A percentile compares a stretch with the other conserved stretches of the same genome.
Conservation (phyloP, 2,888 invertebrate species). For the Anodontia alba region DNA sequence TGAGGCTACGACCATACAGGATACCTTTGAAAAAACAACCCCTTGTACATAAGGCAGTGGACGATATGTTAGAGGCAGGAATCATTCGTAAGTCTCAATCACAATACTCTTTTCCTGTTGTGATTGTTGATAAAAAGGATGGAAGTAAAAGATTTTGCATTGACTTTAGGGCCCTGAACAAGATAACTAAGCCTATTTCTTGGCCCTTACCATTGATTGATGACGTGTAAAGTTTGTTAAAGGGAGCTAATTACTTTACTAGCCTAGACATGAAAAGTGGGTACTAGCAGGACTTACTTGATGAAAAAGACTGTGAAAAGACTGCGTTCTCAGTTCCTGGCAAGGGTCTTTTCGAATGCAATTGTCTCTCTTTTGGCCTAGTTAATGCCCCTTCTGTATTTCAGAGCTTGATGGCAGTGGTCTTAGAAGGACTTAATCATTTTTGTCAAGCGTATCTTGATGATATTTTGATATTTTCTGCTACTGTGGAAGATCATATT, state of each 20-base stretch:
- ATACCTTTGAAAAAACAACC: too few species aligned
- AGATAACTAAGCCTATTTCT: conserved; percentile 27
- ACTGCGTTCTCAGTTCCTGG: conserved; percentile 40
- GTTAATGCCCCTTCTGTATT: conserved; percentile 38
- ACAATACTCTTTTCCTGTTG: conserved; percentile 1
- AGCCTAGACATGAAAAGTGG: too few species aligned
- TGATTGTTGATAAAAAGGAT: conserved; percentile 23
- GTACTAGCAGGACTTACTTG: conserved; percentile 50
- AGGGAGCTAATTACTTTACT: conserved; percentile 37
- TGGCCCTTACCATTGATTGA: too few species aligned
- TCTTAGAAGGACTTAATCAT: conserved; percentile 31
- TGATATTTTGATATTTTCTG: too few species aligned
- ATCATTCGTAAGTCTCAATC: too few species aligned
- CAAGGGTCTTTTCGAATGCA: conserved; percentile 37
- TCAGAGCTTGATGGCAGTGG: conserved; percentile 40
- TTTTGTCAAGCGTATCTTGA: too few species aligned
- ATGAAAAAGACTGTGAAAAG: conserved; percentile 50
- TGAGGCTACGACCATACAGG: too few species aligned
- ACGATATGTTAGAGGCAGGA: too few species aligned
- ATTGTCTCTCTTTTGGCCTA: too few species aligned
- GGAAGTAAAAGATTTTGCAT: conserved; percentile 34
- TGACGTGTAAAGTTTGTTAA: conserved; percentile 32
- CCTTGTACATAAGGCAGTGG: too few species aligned
- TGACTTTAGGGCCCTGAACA: conserved; percentile 11
- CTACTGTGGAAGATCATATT: conserved; percentile 56